phyloP scores from a whole-genome alignment of 2,113 vertebrate genomes.

The Dermatemys mawii region DNA sequence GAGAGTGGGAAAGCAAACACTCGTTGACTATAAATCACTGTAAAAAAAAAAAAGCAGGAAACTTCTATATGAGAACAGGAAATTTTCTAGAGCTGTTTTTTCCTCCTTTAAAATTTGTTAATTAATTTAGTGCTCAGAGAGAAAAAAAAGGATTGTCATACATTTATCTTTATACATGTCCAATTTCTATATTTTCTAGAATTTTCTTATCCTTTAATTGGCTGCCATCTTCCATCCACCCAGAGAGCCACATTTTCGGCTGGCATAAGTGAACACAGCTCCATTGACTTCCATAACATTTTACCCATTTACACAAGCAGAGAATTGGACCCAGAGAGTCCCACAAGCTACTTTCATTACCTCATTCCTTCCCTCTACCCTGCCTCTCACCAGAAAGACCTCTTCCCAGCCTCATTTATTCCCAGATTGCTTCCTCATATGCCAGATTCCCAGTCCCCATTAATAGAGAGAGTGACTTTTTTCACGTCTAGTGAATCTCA shows the following conservation, averaged over 20 bases:
- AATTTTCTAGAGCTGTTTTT: constrained; percentile 34
- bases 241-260: not conserved
- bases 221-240: not conserved
- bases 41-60: constrained; percentile 47
- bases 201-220: not conserved
- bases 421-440: not conserved
- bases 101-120: constrained; percentile 23
- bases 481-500: not conserved
- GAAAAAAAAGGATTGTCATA: not conserved
- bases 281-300: not conserved
- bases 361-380: not conserved
- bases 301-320: not conserved
- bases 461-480: rapidly evolving
- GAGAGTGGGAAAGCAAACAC: constrained; percentile 20
- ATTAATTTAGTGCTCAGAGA: not conserved
- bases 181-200: not conserved
- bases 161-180: not conserved
- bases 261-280: not conserved
- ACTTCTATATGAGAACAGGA: constrained; percentile 59
- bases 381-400: not conserved
- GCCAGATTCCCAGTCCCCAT: not conserved
- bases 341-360: not conserved
- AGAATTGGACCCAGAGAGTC: not conserved
- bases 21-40: not conserved
- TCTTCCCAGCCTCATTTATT: not conserved